Evolutionary conservation across 2,888 invertebrate species (phyloP), one percentile per base, ranked within the genome.

Genomic region (Agelastica alni): DNA sequence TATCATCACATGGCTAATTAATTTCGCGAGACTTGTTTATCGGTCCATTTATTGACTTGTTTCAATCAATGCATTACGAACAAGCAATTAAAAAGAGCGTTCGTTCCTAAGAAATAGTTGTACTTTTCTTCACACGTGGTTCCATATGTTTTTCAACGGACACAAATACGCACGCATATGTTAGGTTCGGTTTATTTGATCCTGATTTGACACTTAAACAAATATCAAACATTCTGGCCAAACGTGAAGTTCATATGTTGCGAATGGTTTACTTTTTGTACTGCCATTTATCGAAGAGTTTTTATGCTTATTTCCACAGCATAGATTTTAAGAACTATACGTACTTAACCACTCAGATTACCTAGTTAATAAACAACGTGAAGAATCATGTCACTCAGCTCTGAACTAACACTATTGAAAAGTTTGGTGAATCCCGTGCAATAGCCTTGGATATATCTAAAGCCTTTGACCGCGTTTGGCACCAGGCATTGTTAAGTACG

Each of bases 101-200:
- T 64, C 59, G 59, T 64, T n/a, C n/a, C n/a, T n/a, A 66, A 65
- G 65, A 68, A 69, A 67, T 67, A 62, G 60, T 58, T 63, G 64
- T 62, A 60, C 67, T 67, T 67, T 65, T 65, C 65, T 60, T 66
- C 66, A 66, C 70, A 70, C 68, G 67, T 67, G 68, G 64, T 64
- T 59, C 58, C 58, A 32, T 58, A 64, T 30, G 30, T 30, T 30
- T 12, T n/a, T 10, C 58, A 60, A 60, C 61, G 56, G 12, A 14
- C 57, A 56, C 63, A 59, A n/a, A n/a, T n/a, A n/a, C n/a, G n/a
- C n/a, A n/a, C n/a, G n/a, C 58, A 60, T 61, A 59, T 61, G 54
- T 62, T 64, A 64, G 60, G 20, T 62, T 64, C 61, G 68, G 66
- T 60, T 51, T 61, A 65, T 68, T 67, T 66, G 67, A 67, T 69